Evolutionary conservation across 2,797 vertebrate genomes (phyloP).

Genomic region (Anisognathus igniventris): DNA sequence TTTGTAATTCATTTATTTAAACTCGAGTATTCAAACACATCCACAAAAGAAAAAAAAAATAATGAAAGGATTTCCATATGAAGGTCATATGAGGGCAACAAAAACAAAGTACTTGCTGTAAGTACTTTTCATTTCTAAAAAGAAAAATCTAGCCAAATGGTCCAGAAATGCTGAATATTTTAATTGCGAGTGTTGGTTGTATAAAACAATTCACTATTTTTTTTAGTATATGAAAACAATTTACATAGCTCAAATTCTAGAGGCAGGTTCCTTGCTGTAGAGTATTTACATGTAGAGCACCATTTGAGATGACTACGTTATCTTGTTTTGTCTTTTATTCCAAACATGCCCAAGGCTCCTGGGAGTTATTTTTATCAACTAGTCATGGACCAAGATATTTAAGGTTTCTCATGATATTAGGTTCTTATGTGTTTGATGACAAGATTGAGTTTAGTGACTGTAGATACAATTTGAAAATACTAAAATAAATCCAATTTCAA

Average conservation of each 20-base stretch:
- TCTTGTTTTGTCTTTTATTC: not conserved
- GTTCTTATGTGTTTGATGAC: not conserved
- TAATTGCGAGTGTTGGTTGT: fast-evolving
- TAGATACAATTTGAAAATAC: not conserved
- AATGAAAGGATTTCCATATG: not conserved
- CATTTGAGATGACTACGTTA: fast-evolving
- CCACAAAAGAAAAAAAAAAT: not conserved
- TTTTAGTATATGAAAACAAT: not conserved
- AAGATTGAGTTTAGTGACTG: not conserved
- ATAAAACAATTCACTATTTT: not conserved
- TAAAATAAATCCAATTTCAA: not conserved
- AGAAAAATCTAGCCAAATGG: not conserved
- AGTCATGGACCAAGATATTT: not conserved
- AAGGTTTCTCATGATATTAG: not conserved
- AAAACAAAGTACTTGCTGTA: not conserved
- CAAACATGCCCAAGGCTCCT: fast-evolving
- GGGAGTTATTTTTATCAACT: not conserved
- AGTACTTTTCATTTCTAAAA: not conserved
- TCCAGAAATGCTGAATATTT: not conserved
- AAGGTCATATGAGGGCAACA: not conserved
- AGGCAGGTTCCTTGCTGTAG: not conserved
- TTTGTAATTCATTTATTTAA: not conserved
- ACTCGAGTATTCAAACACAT: not conserved
- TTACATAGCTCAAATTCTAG: not conserved
- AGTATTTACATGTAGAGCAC: not conserved